Percentiles rank a stretch among this genome's conserved stretches.
Conservation (phyloP, 2,113 vertebrate species). For the Caloenas nicobarica region DNA sequence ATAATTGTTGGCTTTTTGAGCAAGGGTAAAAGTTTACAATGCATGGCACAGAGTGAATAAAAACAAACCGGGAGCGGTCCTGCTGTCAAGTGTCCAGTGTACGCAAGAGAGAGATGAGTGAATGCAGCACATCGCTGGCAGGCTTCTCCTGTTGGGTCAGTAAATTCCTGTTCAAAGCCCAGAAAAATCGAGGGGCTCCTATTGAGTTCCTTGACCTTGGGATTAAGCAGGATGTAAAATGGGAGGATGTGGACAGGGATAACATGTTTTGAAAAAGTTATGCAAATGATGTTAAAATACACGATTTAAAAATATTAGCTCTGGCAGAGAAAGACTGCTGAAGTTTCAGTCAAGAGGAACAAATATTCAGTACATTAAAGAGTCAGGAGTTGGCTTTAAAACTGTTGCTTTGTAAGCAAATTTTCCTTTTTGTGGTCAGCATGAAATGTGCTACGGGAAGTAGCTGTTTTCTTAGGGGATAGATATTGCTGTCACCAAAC, state of each 20-base stretch:
- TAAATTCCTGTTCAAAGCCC: background rate
- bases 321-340: slow-evolving; percentile 23
- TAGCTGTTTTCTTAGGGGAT: background rate
- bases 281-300: slow-evolving; percentile 38
- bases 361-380: slow-evolving; percentile 28
- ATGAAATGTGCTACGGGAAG: background rate
- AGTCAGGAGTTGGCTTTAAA: slow-evolving; percentile 11
- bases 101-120: background rate
- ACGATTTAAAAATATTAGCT: slow-evolving; percentile 27
- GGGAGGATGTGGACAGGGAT: rapidly evolving
- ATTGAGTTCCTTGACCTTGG: background rate
- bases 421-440: background rate
- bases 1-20: background rate
- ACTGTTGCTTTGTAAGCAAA: slow-evolving; percentile 42
- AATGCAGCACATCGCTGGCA: background rate
- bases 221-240: background rate
- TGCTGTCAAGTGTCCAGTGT: background rate
- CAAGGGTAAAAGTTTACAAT: background rate
- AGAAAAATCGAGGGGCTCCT: background rate
- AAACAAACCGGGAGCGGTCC: background rate
- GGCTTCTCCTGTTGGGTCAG: background rate
- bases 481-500: background rate
- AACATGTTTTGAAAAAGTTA: background rate
- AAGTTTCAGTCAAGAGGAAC: background rate
- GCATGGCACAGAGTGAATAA: background rate